Base-by-base conservation (phyloP, 53 echinoderm and acorn worm species). In the Holothuria scabra region DNA sequence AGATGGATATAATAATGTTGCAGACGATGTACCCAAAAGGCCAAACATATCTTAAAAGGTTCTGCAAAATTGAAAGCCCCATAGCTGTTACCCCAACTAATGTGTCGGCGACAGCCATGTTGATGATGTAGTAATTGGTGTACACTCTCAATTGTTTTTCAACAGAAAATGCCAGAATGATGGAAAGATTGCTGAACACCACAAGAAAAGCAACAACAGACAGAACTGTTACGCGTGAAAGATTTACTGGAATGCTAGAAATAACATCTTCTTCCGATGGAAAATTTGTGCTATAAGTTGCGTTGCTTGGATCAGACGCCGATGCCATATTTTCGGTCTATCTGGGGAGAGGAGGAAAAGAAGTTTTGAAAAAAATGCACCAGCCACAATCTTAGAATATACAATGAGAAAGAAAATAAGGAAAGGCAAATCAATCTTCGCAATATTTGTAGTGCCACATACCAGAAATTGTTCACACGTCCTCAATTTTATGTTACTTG, bases 101-200 rank as follows among this genome's bases (percentile, higher is more conserved):
- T 33, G 30, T n/a, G 19, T 68, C 68, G n/a, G 68, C 68, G 22
- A 68, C 13, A n/a, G 68, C 68, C 68, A 68, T 68, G 68, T 33
- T 68, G 33, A 68, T 68, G 68, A 68, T 68, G 20, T 68, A 68
- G 34, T 68, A 68, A 33, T 68, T 68, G 20, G 68, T 68, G 21
- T 68, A 68, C 9, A 68, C 68, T 8, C 68, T 29, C 31, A 68
- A 38, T 29, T 38, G 68, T 20, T 31, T 33, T 38, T 68, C 68
- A 35, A 68, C 34, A n/a, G 68, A 13, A 38, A 68, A 68, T 2
- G 68, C 68, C 18, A 68, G 33, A 7, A 68, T 68, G 33, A 68
- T 68, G 13, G 29, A n/a, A 33, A 68, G 31, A 38, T 68, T 68
- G 34, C 68, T 68, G 22, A 33, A 3, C 19, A 68, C 37, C 20